A percentile compares a stretch with the other conserved stretches of the same genome.
These are phyloP conservation scores for Nowickia ferox DNA, from an alignment of 2,888 invertebrate species.

Conservation along the genomic window DNA sequence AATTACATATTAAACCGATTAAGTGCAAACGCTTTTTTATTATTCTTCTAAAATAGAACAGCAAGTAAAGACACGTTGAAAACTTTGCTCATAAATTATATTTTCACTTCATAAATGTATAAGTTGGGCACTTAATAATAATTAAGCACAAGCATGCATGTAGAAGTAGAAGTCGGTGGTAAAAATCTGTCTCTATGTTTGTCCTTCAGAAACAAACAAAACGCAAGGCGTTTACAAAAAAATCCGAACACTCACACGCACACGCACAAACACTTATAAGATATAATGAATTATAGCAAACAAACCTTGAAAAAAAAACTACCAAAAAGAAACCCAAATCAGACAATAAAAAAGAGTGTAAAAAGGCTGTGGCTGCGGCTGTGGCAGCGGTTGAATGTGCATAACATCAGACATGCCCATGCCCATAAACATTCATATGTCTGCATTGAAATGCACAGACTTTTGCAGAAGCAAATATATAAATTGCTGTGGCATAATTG, in stretches of 20 bases:
- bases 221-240: conserved; percentile 53
- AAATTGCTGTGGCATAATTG: conserved; percentile 29
- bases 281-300: conserved; percentile 44
- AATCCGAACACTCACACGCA: not conserved
- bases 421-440: conserved; percentile 44
- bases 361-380: conserved; percentile 33
- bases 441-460: conserved; percentile 31
- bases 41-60: conserved; percentile 26
- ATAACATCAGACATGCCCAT: conserved; percentile 50
- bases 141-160: conserved; percentile 72
- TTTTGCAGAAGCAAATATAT: not conserved
- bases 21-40: conserved; percentile 36
- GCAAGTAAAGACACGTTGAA: conserved; percentile 38
- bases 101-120: conserved; percentile 72
- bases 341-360: conserved; percentile 51
- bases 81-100: conserved; percentile 74
- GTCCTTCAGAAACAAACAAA: conserved; percentile 34
- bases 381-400: conserved; percentile 44
- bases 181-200: not conserved
- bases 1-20: conserved; percentile 59
- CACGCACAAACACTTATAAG: conserved; percentile 3
- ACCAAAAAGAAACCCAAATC: conserved; percentile 51
- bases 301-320: conserved; percentile 14
- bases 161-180: conserved; percentile 12
- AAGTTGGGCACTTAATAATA: conserved; percentile 75